These are phyloP conservation scores for Chromis chromis DNA, from an alignment of 2,797 vertebrate genomes.

Conservation along the genomic window DNA sequence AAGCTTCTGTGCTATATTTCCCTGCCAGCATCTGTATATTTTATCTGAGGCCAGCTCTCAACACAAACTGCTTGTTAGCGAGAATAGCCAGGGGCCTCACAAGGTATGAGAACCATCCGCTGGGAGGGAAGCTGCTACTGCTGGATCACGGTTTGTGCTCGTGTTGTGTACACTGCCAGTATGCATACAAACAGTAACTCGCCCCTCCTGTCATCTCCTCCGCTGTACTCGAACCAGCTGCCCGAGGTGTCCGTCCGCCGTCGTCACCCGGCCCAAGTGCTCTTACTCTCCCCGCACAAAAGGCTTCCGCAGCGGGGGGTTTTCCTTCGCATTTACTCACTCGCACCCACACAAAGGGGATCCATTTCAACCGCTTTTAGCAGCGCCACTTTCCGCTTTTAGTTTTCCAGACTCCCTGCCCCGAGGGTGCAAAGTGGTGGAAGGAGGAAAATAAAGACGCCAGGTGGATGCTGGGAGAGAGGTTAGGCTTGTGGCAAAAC, in stretches of 20 bases:
- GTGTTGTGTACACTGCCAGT: slow-evolving; percentile 36
- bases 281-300: slow-evolving; percentile 43
- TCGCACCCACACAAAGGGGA: slow-evolving; percentile 76
- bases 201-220: slow-evolving; percentile 41
- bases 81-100: slow-evolving; percentile 63
- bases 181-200: slow-evolving; percentile 47
- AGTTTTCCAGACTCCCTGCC: slow-evolving; percentile 65
- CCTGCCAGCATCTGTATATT: slow-evolving; percentile 36
- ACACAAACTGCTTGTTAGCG: slow-evolving; percentile 61
- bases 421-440: slow-evolving; percentile 58
- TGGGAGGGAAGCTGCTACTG: slow-evolving; percentile 30
- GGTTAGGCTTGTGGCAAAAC: slow-evolving; percentile 57
- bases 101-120: slow-evolving; percentile 47
- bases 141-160: slow-evolving; percentile 14
- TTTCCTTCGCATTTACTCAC: slow-evolving; percentile 62
- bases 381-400: slow-evolving; percentile 70
- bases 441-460: slow-evolving; percentile 60
- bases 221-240: slow-evolving; percentile 36
- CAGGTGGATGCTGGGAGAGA: slow-evolving; percentile 73
- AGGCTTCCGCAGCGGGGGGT: slow-evolving; percentile 51
- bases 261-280: slow-evolving; percentile 45
- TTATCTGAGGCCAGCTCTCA: slow-evolving; percentile 43
- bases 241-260: slow-evolving; percentile 56
- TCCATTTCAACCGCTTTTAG: slow-evolving; percentile 79
- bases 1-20: slow-evolving; percentile 17